A percentile compares a stretch with the other conserved stretches of the same genome.
These are phyloP conservation scores for Drosophila subobscura DNA, from an alignment of 1,140 invertebrate species.

Conservation along the genomic window DNA sequence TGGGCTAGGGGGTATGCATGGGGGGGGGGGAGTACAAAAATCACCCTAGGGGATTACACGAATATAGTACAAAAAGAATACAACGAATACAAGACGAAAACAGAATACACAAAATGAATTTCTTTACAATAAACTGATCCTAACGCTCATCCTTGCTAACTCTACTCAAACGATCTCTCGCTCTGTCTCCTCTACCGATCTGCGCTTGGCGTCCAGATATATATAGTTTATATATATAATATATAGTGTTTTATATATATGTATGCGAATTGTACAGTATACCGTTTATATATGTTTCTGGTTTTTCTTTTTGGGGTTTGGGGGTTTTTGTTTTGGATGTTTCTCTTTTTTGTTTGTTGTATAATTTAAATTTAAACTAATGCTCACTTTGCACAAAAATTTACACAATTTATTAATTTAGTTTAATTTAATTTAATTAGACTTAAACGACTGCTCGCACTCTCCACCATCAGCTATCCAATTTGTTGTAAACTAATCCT, in stretches of 20 bases:
- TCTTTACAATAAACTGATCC: slow-evolving; percentile 35
- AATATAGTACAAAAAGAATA: slow-evolving; percentile 28
- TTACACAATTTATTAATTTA: slow-evolving; percentile 82
- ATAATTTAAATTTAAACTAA: slow-evolving; percentile 78
- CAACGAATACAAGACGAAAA: slow-evolving; percentile 44
- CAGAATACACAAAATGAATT: slow-evolving; percentile 39
- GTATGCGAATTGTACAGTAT: slow-evolving; percentile 71
- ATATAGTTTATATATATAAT: slow-evolving; percentile 55
- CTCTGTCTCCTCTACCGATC: slow-evolving; percentile 27
- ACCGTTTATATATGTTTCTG: slow-evolving; percentile 64
- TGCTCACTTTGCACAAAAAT: slow-evolving; percentile 75
- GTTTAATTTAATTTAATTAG: slow-evolving; percentile 67
- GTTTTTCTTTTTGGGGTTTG: slow-evolving; percentile 27
- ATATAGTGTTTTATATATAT: slow-evolving; percentile 43
- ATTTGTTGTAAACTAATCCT: slow-evolving; percentile 58
- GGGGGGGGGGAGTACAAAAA: slow-evolving; percentile 59
- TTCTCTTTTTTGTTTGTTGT: slow-evolving; percentile 45
- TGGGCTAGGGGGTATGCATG: slow-evolving; percentile 20
- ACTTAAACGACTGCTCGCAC: slow-evolving; percentile 53
- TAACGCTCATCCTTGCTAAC: slow-evolving; percentile 58
- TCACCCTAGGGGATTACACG: slow-evolving; percentile 39
- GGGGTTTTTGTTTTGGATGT: slow-evolving; percentile 39
- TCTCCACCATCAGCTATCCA: slow-evolving; percentile 6
- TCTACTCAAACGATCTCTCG: slow-evolving; percentile 44
- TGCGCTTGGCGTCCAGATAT: slow-evolving; percentile 78